A percentile compares a stretch with the other conserved stretches of the same genome.
These are phyloP conservation scores for Cygnus buccinator DNA, from an alignment of 2,113 vertebrate genomes.

Conservation along the genomic window DNA sequence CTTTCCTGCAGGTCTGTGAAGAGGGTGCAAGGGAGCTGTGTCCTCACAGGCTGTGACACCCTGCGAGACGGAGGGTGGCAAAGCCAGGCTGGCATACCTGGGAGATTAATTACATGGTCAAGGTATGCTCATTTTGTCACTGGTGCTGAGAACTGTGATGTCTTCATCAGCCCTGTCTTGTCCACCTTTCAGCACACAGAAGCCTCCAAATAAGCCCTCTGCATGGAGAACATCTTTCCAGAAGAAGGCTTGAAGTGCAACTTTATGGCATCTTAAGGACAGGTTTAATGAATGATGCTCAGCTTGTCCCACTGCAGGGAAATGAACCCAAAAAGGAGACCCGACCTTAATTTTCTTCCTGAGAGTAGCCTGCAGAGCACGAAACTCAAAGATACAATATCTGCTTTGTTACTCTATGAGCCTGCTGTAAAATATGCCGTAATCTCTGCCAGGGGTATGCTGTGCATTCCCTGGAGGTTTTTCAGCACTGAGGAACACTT, in stretches of 20 bases:
- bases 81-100: neutral
- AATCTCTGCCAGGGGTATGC: constrained; percentile 80
- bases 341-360: constrained; percentile 42
- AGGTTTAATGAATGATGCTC: constrained; percentile 9
- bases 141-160: neutral
- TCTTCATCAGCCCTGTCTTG: neutral
- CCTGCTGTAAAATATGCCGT: constrained; percentile 70
- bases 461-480: constrained; percentile 76
- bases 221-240: neutral
- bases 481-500: constrained; percentile 73
- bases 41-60: neutral
- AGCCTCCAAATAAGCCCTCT: neutral
- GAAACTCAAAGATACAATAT: constrained; percentile 69
- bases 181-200: neutral
- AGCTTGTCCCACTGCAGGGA: constrained; percentile 1
- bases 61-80: neutral
- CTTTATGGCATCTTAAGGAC: constrained; percentile 25
- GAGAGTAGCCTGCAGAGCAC: constrained; percentile 42
- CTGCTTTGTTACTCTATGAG: constrained; percentile 72
- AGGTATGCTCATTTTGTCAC: neutral
- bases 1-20: neutral
- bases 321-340: constrained; percentile 48
- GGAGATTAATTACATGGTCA: neutral
- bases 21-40: neutral
- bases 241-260: neutral